Conservation (phyloP, 2,888 invertebrate genomes). For the Calliphora vomitoria region DNA sequence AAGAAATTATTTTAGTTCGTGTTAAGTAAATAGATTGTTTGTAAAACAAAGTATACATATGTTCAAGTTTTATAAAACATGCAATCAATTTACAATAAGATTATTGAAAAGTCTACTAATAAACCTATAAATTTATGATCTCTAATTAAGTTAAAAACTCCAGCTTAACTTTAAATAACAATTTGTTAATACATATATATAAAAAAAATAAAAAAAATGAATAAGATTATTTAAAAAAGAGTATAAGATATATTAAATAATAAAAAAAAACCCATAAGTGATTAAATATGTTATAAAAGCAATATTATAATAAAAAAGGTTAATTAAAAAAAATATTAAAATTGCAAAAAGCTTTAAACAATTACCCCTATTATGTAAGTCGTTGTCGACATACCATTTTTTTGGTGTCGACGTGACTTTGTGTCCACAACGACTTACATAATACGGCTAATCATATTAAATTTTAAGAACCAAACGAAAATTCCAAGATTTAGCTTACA, state of each 20-base stretch:
- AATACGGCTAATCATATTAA: no score
- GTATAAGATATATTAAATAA: neutral
- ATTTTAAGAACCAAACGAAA: no score
- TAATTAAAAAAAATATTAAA: neutral
- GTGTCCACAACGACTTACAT: no score
- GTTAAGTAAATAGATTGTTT: conserved; percentile 14
- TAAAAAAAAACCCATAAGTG: neutral
- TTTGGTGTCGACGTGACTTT: no score
- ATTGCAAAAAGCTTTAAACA: no score
- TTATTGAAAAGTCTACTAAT: neutral
- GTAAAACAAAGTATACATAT: no score
- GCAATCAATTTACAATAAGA: neutral
- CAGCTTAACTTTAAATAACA: no score
- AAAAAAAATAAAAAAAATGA: neutral
- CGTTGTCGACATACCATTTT: no score
- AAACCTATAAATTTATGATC: neutral
- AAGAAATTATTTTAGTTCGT: conserved; percentile 15
- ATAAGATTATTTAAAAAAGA: neutral
- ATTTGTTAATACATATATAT: no score
- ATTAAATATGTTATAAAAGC: neutral
- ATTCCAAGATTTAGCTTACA: no score
- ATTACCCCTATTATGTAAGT: no score
- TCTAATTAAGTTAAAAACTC: no score
- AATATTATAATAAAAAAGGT: neutral
- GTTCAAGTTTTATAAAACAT: neutral